Evolutionary conservation across 2,888 invertebrate species (phyloP), one percentile per base, ranked within the genome.

Genomic region (Amphipoea lucens): DNA sequence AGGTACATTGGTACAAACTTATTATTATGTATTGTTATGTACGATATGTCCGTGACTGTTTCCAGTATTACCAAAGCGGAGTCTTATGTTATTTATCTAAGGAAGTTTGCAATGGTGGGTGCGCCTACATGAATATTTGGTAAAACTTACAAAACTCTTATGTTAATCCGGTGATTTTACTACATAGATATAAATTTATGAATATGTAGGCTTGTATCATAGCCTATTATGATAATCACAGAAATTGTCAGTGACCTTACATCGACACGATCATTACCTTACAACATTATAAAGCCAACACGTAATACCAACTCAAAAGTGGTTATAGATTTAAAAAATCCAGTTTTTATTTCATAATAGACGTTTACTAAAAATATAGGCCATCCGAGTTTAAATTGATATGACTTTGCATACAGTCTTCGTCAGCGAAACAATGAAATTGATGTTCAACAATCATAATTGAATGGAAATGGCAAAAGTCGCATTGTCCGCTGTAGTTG

Each of bases 361-460:
- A 60, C 48, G 17, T 60, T 72, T 29, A 54, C 57, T 75, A 3
- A 60, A 75, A 79, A 76, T 76, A 72, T 62, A 63, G 71, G 68
- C 72, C 40, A 72, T 40, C 62, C 42, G 40, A 66, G 74, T 76
- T 65, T 62, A 42, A 71, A 72, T 65, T 82, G 67, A 72, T 72
- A 72, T 69, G 57, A 68, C 45, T 77, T 73, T 78, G 73, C 76
- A 78, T 75, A 74, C 36, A 42, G 36, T 76, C 57, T 68, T 70
- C 45, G 54, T 77, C 57, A 54, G 74, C 78, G 75, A 81, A 90
- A 94, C 93, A 94, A 94, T 94, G 88, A 92, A 93, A 93, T 92
- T 92, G 91, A 91, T 92, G 92, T 90, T 83, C 83, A 90, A 88
- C 90, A 86, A 91, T 84, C 82, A 86, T 92, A 90, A 92, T 90